A percentile compares a stretch with the other conserved stretches of the same genome.
Conservation (phyloP, 2,888 invertebrate species). For the Drosophila affinis region DNA sequence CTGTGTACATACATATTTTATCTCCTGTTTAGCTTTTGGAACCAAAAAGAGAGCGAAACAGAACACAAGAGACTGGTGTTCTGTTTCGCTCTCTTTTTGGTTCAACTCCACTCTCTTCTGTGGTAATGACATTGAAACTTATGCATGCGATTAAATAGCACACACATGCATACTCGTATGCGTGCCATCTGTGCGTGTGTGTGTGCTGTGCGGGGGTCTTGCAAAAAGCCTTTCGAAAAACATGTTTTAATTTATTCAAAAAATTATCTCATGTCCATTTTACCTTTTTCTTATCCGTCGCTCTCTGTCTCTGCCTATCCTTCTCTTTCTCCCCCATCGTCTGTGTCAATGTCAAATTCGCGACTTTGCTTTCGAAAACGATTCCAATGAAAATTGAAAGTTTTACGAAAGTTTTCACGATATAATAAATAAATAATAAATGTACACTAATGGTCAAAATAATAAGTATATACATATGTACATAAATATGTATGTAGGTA, state of each 20-base stretch:
- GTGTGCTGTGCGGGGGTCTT: not conserved
- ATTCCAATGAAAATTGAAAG: not conserved
- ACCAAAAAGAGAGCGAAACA: too few species aligned
- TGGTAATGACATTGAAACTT: slow-evolving; percentile 66
- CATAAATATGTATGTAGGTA: not conserved
- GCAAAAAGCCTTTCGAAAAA: slow-evolving; percentile 30
- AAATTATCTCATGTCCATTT: slow-evolving; percentile 8
- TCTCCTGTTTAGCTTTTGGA: not conserved
- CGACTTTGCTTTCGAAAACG: slow-evolving; percentile 24
- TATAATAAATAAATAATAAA: not conserved
- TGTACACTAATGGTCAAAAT: not conserved
- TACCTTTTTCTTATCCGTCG: slow-evolving; percentile 13
- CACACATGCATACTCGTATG: slow-evolving; percentile 1
- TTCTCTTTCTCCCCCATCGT: slow-evolving; percentile 15
- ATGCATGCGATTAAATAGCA: slow-evolving; percentile 29
- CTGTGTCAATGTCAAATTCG: slow-evolving; percentile 49
- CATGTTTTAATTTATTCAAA: slow-evolving; percentile 26
- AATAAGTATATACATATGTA: not conserved
- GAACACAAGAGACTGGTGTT: too few species aligned
- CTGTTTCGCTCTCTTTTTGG: not conserved
- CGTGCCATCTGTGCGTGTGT: not conserved
- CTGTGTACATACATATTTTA: not conserved
- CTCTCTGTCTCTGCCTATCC: not conserved
- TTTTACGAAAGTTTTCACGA: slow-evolving; percentile 21
- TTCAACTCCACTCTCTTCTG: slow-evolving; percentile 12